Evolutionary conservation across 2,113 vertebrate species (phyloP).

Genomic region (Saccopteryx leptura): DNA sequence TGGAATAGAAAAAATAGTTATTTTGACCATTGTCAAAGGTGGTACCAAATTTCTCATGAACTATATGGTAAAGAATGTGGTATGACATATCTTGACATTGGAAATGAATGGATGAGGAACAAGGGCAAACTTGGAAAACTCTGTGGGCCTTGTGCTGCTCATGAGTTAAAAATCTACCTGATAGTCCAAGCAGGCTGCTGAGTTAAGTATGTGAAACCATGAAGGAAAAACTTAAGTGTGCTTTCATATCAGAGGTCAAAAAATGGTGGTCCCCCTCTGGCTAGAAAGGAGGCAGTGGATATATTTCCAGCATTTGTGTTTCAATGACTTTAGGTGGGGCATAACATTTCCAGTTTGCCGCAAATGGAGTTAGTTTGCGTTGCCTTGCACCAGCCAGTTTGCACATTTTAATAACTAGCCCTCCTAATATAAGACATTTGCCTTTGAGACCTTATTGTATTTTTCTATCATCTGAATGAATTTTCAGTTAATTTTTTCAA

Average conservation of each 20-base stretch:
- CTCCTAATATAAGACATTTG: not conserved
- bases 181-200: not conserved
- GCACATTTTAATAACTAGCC: not conserved
- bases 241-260: not conserved
- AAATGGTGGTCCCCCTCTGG: not conserved
- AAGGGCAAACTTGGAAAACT: not conserved
- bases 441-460: conserved; percentile 33
- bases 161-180: not conserved
- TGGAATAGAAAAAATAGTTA: not conserved
- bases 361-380: not conserved
- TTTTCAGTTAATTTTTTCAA: conserved; percentile 15
- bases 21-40: not conserved
- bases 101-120: not conserved
- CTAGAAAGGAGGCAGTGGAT: not conserved
- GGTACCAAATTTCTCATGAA: not conserved
- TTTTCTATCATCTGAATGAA: conserved; percentile 23
- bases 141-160: rapidly evolving
- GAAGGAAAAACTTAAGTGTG: not conserved
- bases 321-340: no score
- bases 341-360: not conserved
- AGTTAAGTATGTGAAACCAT: not conserved
- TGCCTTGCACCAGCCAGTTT: not conserved
- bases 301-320: not conserved
- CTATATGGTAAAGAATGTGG: not conserved
- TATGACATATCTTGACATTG: no score